A percentile compares a stretch with the other conserved stretches of the same genome.
Evolutionary conservation across 2,113 vertebrate species (phyloP).

Genomic region (Colistium nudipinnis): DNA sequence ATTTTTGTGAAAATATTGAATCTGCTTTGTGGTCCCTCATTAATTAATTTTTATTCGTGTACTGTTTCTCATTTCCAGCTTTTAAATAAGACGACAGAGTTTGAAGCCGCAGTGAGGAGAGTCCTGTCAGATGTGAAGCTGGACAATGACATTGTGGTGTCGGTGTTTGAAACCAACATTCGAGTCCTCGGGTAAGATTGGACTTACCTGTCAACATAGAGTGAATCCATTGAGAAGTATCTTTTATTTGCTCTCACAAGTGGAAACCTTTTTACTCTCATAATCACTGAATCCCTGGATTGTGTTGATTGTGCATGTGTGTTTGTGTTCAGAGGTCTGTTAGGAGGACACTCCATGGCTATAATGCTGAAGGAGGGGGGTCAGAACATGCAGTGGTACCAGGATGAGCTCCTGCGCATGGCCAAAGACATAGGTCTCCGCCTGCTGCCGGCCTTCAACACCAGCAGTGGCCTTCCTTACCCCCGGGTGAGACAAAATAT

Average conservation of each 20-base stretch:
- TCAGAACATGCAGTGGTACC: conserved; percentile 95
- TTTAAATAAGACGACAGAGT: conserved; percentile 96
- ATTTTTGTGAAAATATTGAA: background rate
- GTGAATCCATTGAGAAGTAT: background rate
- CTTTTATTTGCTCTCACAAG: background rate
- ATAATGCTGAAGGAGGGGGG: conserved; percentile 95
- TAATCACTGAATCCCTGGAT: conserved; percentile 2
- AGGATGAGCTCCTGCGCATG: conserved; percentile 94
- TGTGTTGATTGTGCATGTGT: conserved; percentile 2
- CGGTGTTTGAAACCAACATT: conserved; percentile 99
- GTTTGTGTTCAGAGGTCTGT: conserved; percentile 84
- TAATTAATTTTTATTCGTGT: background rate
- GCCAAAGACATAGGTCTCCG: conserved; percentile 94
- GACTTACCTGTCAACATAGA: background rate
- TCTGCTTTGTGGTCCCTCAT: background rate
- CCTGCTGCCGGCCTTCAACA: conserved; percentile 96
- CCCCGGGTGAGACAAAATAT: conserved; percentile 87
- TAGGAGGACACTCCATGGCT: conserved; percentile 96
- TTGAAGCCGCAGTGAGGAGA: conserved; percentile 94
- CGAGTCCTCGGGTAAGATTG: conserved; percentile 94
- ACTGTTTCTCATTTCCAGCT: conserved; percentile 80
- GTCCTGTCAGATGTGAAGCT: conserved; percentile 95
- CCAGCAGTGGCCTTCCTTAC: conserved; percentile 97
- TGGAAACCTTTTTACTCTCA: no score
- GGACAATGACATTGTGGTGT: conserved; percentile 98